Conservation (phyloP, 2,888 invertebrate species). For the Darwinula stevensoni region DNA sequence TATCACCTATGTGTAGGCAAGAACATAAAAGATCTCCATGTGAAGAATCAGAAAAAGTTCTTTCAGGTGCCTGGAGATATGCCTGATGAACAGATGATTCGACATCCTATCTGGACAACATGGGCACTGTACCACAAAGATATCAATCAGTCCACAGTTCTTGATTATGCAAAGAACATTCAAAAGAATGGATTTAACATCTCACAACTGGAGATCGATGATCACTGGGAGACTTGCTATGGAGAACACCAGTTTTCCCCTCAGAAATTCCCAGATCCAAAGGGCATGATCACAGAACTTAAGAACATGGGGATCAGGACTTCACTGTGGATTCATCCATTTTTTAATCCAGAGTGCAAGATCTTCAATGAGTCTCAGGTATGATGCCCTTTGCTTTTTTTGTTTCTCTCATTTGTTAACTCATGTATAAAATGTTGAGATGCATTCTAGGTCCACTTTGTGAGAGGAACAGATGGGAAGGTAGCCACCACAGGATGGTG, state of each 20-base stretch:
- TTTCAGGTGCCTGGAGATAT: no score
- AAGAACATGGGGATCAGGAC: conserved; percentile 31
- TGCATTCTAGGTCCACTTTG: no score
- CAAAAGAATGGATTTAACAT: conserved; percentile 29
- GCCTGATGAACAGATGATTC: conserved; percentile 38
- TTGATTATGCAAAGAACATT: conserved; percentile 35
- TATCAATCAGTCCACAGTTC: conserved; percentile 29
- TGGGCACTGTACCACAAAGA: conserved; percentile 42
- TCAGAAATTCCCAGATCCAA: conserved; percentile 35
- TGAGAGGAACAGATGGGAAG: no score
- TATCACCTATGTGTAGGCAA: no score
- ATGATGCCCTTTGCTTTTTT: no score
- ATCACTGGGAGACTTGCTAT: conserved; percentile 59
- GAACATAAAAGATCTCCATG: no score
- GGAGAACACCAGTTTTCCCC: conserved; percentile 42
- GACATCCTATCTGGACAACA: conserved; percentile 60
- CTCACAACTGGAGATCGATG: conserved; percentile 56
- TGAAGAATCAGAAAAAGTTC: no score
- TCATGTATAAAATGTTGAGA: no score
- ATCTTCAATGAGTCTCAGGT: no score
- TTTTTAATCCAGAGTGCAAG: no score
- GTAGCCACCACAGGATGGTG: no score
- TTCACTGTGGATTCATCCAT: conserved; percentile 59
- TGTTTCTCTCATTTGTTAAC: no score
- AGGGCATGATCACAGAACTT: conserved; percentile 11